These are phyloP conservation scores for Habrosyne pyritoides DNA, from an alignment of 2,888 invertebrate species.

Conservation along the genomic window DNA sequence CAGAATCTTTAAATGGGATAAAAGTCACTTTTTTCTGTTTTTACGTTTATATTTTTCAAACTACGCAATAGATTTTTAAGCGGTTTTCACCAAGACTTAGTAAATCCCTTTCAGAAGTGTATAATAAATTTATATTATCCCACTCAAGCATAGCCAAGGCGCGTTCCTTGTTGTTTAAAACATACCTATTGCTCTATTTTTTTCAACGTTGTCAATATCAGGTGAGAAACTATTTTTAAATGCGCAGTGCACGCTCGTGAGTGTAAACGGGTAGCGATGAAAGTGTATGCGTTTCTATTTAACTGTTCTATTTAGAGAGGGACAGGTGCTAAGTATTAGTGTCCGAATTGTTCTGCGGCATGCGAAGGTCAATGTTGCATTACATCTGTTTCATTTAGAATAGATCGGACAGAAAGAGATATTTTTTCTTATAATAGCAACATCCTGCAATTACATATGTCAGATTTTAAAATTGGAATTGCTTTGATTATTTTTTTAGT, in stretches of 20 bases:
- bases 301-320: constrained; percentile 16
- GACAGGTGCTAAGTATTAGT: constrained; percentile 36
- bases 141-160: too few species aligned
- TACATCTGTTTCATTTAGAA: not conserved
- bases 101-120: too few species aligned
- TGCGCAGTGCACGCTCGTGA: not conserved
- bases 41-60: too few species aligned
- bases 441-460: not conserved
- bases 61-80: too few species aligned
- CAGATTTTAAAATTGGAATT: not conserved
- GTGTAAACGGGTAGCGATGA: constrained; percentile 7
- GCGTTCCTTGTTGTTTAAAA: too few species aligned
- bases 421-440: not conserved
- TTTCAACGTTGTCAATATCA: not conserved
- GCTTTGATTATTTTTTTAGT: constrained; percentile 21
- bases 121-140: too few species aligned
- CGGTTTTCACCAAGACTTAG: too few species aligned
- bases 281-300: constrained; percentile 9
- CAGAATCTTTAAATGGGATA: too few species aligned
- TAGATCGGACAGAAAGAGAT: not conserved
- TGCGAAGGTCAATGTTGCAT: constrained; percentile 36
- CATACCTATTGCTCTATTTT: not conserved
- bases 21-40: too few species aligned
- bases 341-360: constrained; percentile 21
- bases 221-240: not conserved